These are phyloP conservation scores for Palythoa grandis DNA, from an alignment of 92 coral and sea anemone genomes.

Conservation along the genomic window DNA sequence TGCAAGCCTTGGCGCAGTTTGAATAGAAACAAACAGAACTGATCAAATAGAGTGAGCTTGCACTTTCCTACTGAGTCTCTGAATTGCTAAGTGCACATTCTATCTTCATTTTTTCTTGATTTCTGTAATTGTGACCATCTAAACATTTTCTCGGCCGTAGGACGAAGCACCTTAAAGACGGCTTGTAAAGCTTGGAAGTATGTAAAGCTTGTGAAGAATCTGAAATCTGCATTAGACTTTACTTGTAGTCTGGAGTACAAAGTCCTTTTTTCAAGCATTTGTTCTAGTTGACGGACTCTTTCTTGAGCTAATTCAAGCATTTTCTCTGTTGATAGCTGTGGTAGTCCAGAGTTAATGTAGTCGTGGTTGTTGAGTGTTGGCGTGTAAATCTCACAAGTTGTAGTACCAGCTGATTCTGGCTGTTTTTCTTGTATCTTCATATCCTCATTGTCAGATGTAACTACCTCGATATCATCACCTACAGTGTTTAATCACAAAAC, in stretches of 20 bases:
- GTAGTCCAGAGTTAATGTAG: background rate
- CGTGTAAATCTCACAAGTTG: no score
- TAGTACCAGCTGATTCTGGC: no score
- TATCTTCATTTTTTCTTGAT: background rate
- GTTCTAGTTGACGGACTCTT: background rate
- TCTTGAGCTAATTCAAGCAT: background rate
- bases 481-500: no score
- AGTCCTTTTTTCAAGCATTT: background rate
- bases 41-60: background rate
- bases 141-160: constrained; percentile 2
- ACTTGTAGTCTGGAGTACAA: background rate
- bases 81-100: background rate
- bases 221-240: background rate
- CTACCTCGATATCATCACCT: no score
- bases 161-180: background rate
- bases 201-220: background rate
- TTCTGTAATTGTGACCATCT: background rate
- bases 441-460: no score
- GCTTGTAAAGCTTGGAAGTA: background rate
- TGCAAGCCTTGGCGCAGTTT: background rate
- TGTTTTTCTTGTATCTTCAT: no score
- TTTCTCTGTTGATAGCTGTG: background rate
- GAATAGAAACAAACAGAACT: constrained; percentile 9
- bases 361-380: no score
- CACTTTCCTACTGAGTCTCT: background rate